Evolutionary conservation across 2,797 vertebrate genomes (phyloP).

Genomic region (Takifugu rubripes): DNA sequence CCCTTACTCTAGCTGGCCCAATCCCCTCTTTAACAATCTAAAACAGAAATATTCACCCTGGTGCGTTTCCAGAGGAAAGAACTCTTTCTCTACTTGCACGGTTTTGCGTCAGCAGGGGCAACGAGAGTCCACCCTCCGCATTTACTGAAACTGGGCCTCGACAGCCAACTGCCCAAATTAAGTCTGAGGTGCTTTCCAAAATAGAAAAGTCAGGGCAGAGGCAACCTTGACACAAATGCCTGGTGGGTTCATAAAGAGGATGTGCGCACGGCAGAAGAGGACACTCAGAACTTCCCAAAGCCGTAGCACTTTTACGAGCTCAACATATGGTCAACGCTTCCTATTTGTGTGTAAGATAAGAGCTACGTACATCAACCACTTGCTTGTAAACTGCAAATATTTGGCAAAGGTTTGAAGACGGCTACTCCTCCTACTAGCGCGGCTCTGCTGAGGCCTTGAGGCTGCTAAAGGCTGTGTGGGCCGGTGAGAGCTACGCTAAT

Average conservation of each 20-base stretch:
- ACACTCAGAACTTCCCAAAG: slow-evolving; percentile 17
- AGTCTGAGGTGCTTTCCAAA: slow-evolving; percentile 42
- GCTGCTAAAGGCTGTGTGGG: slow-evolving; percentile 46
- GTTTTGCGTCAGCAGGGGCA: slow-evolving; percentile 73
- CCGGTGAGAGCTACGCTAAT: slow-evolving; percentile 42
- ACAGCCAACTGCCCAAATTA: slow-evolving; percentile 42
- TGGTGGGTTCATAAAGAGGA: slow-evolving; percentile 39
- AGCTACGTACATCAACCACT: slow-evolving; percentile 3
- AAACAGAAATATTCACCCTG: slow-evolving; percentile 72
- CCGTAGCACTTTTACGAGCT: slow-evolving; percentile 21
- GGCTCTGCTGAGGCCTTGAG: slow-evolving; percentile 40
- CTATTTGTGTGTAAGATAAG: slow-evolving; percentile 39
- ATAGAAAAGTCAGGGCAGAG: slow-evolving; percentile 21
- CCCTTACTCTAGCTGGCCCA: slow-evolving; percentile 35
- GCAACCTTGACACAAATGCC: slow-evolving; percentile 54
- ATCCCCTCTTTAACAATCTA: slow-evolving; percentile 65
- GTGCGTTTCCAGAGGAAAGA: slow-evolving; percentile 69
- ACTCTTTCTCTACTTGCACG: slow-evolving; percentile 47
- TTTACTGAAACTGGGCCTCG: slow-evolving; percentile 51
- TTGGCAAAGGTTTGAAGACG: slow-evolving; percentile 41
- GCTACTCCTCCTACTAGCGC: slow-evolving; percentile 17
- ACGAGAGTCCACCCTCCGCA: slow-evolving; percentile 59
- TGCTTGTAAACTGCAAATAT: slow-evolving; percentile 44
- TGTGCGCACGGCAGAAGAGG: slow-evolving; percentile 31
- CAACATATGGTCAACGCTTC: slow-evolving; percentile 23